Evolutionary conservation across 2,888 invertebrate genomes (phyloP).

Genomic region (Pyrocoelia pectoralis): DNA sequence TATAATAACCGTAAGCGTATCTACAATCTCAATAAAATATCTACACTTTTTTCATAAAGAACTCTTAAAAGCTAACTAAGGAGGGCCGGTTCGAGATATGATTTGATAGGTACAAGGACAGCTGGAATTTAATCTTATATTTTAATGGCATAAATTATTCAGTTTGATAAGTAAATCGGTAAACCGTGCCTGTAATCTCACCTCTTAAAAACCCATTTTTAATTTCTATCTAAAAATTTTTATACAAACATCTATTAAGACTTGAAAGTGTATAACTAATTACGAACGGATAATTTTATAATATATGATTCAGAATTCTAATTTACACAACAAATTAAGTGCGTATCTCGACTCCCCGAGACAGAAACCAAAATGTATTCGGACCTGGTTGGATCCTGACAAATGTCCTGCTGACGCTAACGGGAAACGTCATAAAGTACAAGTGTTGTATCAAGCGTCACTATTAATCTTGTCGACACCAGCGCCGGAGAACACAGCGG

Average conservation of each 20-base stretch:
- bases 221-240: conserved; percentile 37
- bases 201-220: conserved; percentile 36
- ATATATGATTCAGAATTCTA: neutral
- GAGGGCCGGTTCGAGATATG: conserved; percentile 56
- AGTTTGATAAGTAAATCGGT: conserved; percentile 57
- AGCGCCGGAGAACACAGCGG: conserved; percentile 31
- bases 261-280: neutral
- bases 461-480: conserved; percentile 49
- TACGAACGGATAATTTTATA: neutral
- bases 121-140: conserved; percentile 58
- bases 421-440: conserved; percentile 48
- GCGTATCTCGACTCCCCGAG: conserved; percentile 18
- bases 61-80: conserved; percentile 43
- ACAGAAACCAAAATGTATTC: conserved; percentile 18
- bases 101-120: conserved; percentile 57
- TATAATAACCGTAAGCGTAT: conserved; percentile 52
- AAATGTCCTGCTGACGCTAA: conserved; percentile 44
- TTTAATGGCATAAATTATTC: conserved; percentile 59
- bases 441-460: conserved; percentile 44
- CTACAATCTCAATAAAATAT: conserved; percentile 55
- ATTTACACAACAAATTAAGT: conserved; percentile 13
- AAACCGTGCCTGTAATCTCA: conserved; percentile 57
- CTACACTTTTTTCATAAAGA: conserved; percentile 45
- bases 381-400: conserved; percentile 26
- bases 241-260: neutral